Evolutionary conservation across 2,113 vertebrate species (phyloP).

Genomic region (Geococcyx californianus): DNA sequence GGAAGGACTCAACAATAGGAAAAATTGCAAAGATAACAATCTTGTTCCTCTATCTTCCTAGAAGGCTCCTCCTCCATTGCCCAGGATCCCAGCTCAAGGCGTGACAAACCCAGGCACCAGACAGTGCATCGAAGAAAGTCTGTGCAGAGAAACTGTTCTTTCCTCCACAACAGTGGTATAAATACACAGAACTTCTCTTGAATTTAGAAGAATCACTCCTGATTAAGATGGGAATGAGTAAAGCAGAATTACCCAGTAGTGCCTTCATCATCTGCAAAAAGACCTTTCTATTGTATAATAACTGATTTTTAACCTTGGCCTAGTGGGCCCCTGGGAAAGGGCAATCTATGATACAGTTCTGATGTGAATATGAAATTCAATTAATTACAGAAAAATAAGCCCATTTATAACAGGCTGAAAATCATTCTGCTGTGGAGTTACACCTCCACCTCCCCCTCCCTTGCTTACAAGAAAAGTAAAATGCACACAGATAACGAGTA

Average conservation of each 20-base stretch:
- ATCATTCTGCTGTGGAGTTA: neutral
- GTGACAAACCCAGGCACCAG: neutral
- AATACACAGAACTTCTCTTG: neutral
- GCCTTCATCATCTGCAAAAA: neutral
- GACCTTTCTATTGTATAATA: neutral
- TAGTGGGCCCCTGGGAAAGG: neutral
- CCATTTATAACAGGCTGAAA: neutral
- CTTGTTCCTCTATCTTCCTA: neutral
- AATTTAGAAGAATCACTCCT: neutral
- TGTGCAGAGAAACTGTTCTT: neutral
- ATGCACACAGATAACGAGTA: neutral
- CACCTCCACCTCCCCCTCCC: neutral
- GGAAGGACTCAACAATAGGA: neutral
- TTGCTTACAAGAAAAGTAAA: neutral
- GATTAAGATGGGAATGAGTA: neutral
- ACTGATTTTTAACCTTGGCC: neutral
- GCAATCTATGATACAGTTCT: neutral
- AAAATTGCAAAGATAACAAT: neutral
- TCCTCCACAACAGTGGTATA: neutral
- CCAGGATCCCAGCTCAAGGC: neutral
- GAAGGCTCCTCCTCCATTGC: neutral
- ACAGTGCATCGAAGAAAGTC: neutral
- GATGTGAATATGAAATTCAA: neutral
- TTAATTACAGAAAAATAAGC: neutral
- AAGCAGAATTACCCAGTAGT: neutral